phyloP scores from a whole-genome alignment of 2,888 invertebrate species.

The Xestia sexstrigata region DNA sequence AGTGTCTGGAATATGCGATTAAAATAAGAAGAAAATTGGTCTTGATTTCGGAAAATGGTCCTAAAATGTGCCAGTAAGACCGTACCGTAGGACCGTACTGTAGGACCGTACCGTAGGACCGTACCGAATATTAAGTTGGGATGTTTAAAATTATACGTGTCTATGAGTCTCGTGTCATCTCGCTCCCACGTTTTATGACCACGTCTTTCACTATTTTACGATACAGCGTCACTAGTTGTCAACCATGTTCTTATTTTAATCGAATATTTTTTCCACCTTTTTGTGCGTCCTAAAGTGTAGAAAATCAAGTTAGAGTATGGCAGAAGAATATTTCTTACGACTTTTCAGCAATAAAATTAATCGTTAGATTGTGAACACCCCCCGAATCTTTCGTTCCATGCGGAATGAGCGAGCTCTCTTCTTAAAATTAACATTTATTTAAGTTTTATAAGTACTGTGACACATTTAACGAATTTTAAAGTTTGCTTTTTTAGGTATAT shows the following conservation, averaged over 20 bases:
- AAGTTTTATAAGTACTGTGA: not conserved
- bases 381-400: not conserved
- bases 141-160: not conserved
- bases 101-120: not conserved
- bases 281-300: not conserved
- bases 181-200: not conserved
- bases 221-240: not conserved
- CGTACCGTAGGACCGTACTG: not conserved
- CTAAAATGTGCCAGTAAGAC: not conserved
- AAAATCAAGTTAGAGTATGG: not conserved
- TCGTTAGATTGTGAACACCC: not conserved
- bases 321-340: not conserved
- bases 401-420: not conserved
- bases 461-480: not conserved
- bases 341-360: not conserved
- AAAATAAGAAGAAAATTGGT: not conserved
- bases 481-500: not conserved
- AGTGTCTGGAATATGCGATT: not conserved
- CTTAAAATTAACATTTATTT: not conserved
- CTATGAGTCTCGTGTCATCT: not conserved
- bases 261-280: not conserved
- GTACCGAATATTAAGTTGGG: not conserved
- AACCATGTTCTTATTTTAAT: constrained; percentile 12
- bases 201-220: not conserved
- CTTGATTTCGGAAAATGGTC: not conserved